Evolutionary conservation across 2,797 vertebrate genomes (phyloP), one percentile per base, ranked within the genome.

Genomic region (Eulemur albifrons): DNA sequence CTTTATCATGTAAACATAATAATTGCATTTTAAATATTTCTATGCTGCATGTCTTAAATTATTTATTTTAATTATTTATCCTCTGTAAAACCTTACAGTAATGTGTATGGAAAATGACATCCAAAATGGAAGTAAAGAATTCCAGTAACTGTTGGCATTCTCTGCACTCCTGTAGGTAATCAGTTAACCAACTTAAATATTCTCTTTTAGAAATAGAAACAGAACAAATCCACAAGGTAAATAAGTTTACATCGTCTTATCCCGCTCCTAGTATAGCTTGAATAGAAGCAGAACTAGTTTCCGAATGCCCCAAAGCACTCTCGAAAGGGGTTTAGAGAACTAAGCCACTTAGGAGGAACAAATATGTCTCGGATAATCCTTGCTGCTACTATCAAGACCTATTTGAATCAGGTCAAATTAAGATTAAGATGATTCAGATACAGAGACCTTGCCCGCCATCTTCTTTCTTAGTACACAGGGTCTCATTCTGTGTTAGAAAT

Each of bases 171-270:
- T 88, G 21, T 57, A 85, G 81, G 88, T 97, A 97, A 97, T 98
- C 96, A 94, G 97, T 96, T 97, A 90, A 77, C 69, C 72, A 94
- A 89, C 70, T 95, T 90, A 91, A 84, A 94, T 65, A 63, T 93
- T 98, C 96, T 92, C 0, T 95, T 98, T 98, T 97, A 96, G 96
- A 96, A 97, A 92, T 86, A 97, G 97, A 97, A 88, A 35, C 90
- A 85, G 81, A 90, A 81, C 83, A 96, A 93, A 87, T 86, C 70
- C 61, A 0, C 57, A 18, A 96, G 80, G 75, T 93, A 92, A 79
- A 59, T 70, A 61, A 94, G 69, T 92, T 90, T 93, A 73, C 30
- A 9, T 50, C 43, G 14, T 81, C 90, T 95, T 85, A 73, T 48
- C 69, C 59, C 83, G 54, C 77, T 73, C 21, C n/a, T 43, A 48